Evolutionary conservation across 1,140 invertebrate genomes (phyloP).

Genomic region (Caenorhabditis brenneri): DNA sequence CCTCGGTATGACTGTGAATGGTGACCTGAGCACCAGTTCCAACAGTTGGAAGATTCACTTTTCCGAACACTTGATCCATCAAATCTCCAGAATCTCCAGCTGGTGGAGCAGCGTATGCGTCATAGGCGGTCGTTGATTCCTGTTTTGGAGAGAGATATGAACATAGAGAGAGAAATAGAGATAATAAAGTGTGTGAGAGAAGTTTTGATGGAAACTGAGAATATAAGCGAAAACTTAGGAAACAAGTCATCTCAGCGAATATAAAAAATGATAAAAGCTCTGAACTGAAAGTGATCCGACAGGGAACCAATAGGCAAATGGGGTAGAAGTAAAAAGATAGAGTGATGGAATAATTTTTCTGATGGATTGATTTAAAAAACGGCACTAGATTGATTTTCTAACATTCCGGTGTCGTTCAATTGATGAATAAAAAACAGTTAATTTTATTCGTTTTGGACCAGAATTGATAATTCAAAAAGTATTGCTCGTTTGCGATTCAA

Average conservation of each 20-base stretch:
- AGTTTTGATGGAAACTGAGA: not conserved
- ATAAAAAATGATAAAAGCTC: not conserved
- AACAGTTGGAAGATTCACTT: constrained; percentile 45
- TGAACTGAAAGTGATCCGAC: constrained; percentile 47
- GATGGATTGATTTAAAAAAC: too few relatives aligned
- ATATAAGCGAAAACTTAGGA: constrained; percentile 20
- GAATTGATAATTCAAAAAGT: too few relatives aligned
- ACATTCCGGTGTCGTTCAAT: too few relatives aligned
- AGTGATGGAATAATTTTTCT: too few relatives aligned
- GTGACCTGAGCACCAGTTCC: not conserved
- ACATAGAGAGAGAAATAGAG: not conserved
- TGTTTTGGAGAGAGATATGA: not conserved
- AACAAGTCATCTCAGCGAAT: not conserved
- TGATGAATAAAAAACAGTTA: too few relatives aligned
- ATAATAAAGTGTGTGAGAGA: constrained; percentile 6
- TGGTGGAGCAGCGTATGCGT: constrained; percentile 30
- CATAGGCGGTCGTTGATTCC: constrained; percentile 13
- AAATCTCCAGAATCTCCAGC: constrained; percentile 47
- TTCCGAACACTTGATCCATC: constrained; percentile 57
- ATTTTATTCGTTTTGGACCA: too few relatives aligned
- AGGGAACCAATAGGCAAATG: not conserved
- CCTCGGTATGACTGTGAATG: constrained; percentile 8
- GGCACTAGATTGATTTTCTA: too few relatives aligned
- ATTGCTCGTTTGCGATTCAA: too few relatives aligned
- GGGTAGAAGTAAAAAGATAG: not conserved